Evolutionary conservation across 1,140 invertebrate genomes (phyloP).

Genomic region (Diuraphis noxia): DNA sequence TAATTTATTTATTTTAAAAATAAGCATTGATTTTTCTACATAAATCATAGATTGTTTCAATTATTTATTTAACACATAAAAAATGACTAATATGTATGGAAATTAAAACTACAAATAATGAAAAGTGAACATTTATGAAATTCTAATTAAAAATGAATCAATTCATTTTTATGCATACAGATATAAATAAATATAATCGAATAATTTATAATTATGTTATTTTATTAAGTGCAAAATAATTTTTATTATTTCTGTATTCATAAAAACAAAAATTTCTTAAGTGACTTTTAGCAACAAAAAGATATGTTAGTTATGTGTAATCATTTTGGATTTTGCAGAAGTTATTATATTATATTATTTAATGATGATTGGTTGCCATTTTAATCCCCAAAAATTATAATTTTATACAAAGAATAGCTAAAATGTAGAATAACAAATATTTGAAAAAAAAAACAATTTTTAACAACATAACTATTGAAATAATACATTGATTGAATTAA

Average conservation of each 20-base stretch:
- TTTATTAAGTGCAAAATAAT: background rate
- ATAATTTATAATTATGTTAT: background rate
- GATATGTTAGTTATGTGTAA: background rate
- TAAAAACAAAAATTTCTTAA: background rate
- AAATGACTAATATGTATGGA: background rate
- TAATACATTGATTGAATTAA: slow-evolving; percentile 22
- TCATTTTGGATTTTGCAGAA: background rate
- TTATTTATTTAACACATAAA: background rate
- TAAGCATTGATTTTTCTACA: background rate
- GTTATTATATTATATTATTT: background rate
- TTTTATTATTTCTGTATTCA: background rate
- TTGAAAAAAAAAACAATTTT: slow-evolving; percentile 12
- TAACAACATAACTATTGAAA: slow-evolving; percentile 41
- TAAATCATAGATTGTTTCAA: background rate
- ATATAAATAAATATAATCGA: background rate
- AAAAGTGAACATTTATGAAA: background rate
- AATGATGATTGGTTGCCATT: background rate
- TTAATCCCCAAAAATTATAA: background rate
- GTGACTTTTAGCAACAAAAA: background rate
- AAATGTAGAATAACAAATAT: slow-evolving; percentile 7
- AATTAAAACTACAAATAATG: too few relatives aligned
- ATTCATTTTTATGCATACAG: slow-evolving; percentile 42
- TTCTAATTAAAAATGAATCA: slow-evolving; percentile 26
- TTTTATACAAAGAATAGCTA: background rate
- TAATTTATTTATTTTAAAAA: background rate